Conservation (phyloP, 2,888 invertebrate species). For the Odontothrips loti region DNA sequence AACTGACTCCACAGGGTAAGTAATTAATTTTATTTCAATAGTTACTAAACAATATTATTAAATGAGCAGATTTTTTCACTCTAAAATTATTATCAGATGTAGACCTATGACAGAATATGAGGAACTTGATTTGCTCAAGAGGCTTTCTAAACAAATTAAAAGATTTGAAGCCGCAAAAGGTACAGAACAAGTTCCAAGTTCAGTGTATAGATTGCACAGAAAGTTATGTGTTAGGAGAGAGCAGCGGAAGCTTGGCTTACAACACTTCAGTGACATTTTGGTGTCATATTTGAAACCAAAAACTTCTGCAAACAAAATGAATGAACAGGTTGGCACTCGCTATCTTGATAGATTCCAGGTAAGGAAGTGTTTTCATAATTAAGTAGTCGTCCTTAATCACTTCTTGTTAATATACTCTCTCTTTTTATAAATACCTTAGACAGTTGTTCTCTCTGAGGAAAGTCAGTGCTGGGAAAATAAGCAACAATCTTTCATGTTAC, state of each 20-base stretch:
- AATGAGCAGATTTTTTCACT: too few species aligned
- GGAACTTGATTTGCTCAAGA: constrained; percentile 48
- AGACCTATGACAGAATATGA: constrained; percentile 50
- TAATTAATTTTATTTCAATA: background rate
- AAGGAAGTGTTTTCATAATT: background rate
- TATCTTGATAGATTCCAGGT: constrained; percentile 13
- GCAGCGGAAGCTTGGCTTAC: background rate
- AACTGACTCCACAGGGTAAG: background rate
- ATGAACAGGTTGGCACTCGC: background rate
- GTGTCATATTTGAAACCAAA: too few species aligned
- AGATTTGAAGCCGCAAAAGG: background rate
- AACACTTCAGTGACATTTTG: background rate
- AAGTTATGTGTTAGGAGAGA: background rate
- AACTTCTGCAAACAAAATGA: background rate
- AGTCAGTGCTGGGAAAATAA: background rate
- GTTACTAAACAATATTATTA: too few species aligned
- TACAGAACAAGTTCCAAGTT: background rate
- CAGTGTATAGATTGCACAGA: background rate
- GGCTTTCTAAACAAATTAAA: constrained; percentile 12
- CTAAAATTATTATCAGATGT: background rate
- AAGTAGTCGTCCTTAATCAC: background rate
- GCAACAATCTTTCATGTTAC: background rate
- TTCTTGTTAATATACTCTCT: background rate
- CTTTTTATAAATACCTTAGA: background rate
- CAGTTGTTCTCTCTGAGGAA: background rate